A percentile compares a stretch with the other conserved stretches of the same genome.
These are phyloP conservation scores for Dendrocincla fuliginosa DNA, from an alignment of 2,797 vertebrate species.

Conservation along the genomic window DNA sequence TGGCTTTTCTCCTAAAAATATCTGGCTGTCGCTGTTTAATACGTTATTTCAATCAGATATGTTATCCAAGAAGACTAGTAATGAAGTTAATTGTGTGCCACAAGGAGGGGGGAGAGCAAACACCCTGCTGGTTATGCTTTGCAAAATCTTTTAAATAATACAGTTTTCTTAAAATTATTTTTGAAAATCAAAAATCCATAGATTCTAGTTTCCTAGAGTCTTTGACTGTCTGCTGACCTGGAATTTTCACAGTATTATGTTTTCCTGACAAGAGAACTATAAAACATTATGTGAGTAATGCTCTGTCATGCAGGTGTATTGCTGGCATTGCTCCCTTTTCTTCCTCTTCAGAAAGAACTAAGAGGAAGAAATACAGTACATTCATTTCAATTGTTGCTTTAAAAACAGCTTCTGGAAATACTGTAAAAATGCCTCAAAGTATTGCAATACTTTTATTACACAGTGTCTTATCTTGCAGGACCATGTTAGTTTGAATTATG, in stretches of 20 bases:
- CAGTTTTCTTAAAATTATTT: background rate
- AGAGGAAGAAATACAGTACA: too few species aligned
- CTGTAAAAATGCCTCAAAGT: background rate
- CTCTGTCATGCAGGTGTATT: accelerated
- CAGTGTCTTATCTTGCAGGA: background rate
- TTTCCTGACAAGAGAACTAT: background rate
- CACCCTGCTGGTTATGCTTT: background rate
- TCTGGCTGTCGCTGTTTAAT: background rate
- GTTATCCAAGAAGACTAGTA: background rate
- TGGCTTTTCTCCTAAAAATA: background rate
- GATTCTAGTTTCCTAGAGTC: background rate
- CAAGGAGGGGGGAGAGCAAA: background rate
- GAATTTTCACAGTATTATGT: background rate
- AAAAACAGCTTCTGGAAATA: background rate
- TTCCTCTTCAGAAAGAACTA: background rate
- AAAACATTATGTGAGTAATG: background rate
- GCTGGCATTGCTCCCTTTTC: background rate
- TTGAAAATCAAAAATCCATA: background rate
- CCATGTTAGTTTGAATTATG: background rate
- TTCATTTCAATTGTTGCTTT: background rate
- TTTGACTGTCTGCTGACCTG: background rate
- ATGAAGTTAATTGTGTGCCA: background rate
- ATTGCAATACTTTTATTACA: background rate
- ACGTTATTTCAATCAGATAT: background rate
- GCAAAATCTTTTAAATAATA: background rate